Evolutionary conservation across 1,140 invertebrate genomes (phyloP).

Genomic region (Diprion similis): DNA sequence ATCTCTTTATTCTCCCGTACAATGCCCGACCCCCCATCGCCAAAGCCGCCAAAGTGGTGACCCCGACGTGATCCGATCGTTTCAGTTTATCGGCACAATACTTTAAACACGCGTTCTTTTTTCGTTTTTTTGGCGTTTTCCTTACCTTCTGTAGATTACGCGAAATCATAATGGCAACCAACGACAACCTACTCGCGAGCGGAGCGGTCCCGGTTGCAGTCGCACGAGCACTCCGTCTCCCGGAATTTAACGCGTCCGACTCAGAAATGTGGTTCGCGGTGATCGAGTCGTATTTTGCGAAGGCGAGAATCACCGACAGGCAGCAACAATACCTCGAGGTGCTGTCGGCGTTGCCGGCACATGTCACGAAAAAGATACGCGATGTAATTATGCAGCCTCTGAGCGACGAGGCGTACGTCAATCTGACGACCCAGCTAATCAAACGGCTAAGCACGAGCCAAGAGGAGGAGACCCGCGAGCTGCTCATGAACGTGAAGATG

Average conservation of each 20-base stretch:
- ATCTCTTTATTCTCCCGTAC: no score
- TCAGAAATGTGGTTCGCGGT: slow-evolving; percentile 40
- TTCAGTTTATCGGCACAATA: neutral
- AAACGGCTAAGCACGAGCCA: slow-evolving; percentile 27
- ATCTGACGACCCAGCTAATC: slow-evolving; percentile 26
- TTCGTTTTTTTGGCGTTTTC: neutral
- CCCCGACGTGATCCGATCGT: neutral
- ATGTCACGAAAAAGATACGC: slow-evolving; percentile 7
- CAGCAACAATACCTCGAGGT: slow-evolving; percentile 18
- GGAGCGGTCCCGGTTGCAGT: neutral
- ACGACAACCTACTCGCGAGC: neutral
- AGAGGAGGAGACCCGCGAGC: slow-evolving; percentile 31
- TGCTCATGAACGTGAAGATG: slow-evolving; percentile 41
- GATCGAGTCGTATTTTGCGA: slow-evolving; percentile 33
- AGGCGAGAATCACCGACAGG: slow-evolving; percentile 23
- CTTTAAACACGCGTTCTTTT: neutral
- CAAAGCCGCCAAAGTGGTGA: neutral
- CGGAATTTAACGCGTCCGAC: slow-evolving; percentile 37
- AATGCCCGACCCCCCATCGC: no score
- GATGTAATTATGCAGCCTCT: slow-evolving; percentile 18
- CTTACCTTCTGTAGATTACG: neutral
- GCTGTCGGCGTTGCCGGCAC: neutral
- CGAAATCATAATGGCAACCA: neutral
- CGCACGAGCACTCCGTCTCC: slow-evolving; percentile 18
- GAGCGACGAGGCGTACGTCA: neutral